A percentile compares a stretch with the other conserved stretches of the same genome.
These are phyloP conservation scores for Neoniphon sammara DNA, from an alignment of 2,797 vertebrate genomes.

Conservation along the genomic window DNA sequence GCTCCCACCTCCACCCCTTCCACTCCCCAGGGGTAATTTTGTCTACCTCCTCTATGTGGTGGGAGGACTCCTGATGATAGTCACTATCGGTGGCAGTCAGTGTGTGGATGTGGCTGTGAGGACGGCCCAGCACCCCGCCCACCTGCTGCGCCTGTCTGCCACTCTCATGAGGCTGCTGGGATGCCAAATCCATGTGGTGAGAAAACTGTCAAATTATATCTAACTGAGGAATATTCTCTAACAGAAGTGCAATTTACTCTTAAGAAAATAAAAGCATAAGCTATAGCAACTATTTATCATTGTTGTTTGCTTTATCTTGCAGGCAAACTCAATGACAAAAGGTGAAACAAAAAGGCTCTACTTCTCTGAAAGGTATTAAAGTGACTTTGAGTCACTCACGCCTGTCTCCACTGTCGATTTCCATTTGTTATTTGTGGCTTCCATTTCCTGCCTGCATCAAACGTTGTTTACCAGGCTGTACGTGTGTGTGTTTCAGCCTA, in stretches of 20 bases:
- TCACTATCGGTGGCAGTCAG: conserved; percentile 18
- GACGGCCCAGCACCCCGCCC: conserved; percentile 21
- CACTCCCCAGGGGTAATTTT: conserved; percentile 27
- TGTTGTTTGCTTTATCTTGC: conserved; percentile 9
- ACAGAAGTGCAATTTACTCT: too few species aligned
- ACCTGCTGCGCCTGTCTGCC: conserved; percentile 37
- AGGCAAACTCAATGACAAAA: conserved; percentile 11
- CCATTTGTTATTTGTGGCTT: neutral
- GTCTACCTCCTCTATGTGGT: conserved; percentile 27
- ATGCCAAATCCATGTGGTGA: neutral
- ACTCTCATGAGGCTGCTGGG: conserved; percentile 20
- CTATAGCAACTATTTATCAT: too few species aligned
- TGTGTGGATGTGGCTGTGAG: conserved; percentile 50
- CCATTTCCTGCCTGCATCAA: neutral
- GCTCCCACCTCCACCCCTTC: neutral
- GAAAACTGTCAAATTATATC: neutral
- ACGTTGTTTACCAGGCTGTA: neutral
- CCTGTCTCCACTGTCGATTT: neutral
- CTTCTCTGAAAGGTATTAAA: conserved; percentile 39
- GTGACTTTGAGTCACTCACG: neutral
- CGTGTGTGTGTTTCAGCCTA: conserved; percentile 33
- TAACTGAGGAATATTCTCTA: neutral
- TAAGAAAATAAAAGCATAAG: too few species aligned
- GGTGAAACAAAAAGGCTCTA: conserved; percentile 41
- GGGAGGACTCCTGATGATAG: conserved; percentile 55